Evolutionary conservation across 2,888 invertebrate species (phyloP).

Genomic region (Cremastinae sp.): DNA sequence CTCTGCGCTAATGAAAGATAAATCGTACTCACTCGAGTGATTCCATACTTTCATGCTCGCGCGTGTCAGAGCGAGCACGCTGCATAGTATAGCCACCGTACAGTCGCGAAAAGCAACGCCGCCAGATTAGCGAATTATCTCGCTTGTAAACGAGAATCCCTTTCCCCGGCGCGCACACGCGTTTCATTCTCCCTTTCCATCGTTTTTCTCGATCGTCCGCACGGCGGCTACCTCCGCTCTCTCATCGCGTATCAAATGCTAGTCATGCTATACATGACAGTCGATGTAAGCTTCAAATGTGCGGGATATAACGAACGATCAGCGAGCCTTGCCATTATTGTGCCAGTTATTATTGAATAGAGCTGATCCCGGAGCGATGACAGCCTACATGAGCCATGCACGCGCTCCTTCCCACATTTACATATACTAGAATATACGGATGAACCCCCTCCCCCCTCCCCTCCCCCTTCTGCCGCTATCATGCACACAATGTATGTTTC

Average conservation of each 20-base stretch:
- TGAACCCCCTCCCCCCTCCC: no score
- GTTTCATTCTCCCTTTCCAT: constrained; percentile 18
- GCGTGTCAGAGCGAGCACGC: neutral
- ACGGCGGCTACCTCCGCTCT: neutral
- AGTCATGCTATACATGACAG: constrained; percentile 50
- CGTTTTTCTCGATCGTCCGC: constrained; percentile 20
- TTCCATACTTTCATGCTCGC: constrained; percentile 9
- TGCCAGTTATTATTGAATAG: constrained; percentile 50
- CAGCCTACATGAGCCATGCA: constrained; percentile 57
- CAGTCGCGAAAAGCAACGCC: constrained; percentile 24
- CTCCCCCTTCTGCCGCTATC: no score
- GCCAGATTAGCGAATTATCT: constrained; percentile 59
- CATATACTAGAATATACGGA: no score
- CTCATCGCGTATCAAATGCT: neutral
- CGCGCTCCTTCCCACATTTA: constrained; percentile 34
- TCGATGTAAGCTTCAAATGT: constrained; percentile 54
- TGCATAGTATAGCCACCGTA: no score
- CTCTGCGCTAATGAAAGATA: constrained; percentile 74
- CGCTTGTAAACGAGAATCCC: constrained; percentile 3
- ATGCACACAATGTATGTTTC: no score
- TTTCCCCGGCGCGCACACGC: no score
- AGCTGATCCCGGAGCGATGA: constrained; percentile 51
- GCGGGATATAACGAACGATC: constrained; percentile 46
- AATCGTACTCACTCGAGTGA: constrained; percentile 67
- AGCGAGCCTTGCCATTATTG: constrained; percentile 45